These are phyloP conservation scores for Orchestia grillus DNA, from an alignment of 1,140 invertebrate species.

Conservation along the genomic window DNA sequence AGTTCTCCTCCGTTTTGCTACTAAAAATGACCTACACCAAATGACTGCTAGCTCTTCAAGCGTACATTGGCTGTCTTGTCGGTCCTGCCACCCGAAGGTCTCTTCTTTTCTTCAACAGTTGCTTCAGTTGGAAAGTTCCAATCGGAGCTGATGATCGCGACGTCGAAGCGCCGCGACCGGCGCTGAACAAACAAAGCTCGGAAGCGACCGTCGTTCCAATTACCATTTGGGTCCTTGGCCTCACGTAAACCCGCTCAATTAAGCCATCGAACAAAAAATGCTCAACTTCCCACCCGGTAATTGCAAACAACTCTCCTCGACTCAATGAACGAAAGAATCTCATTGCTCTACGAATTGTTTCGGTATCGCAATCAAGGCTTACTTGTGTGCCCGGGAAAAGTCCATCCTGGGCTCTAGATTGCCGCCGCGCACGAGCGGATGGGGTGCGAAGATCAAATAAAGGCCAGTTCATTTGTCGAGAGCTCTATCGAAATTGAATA, in stretches of 20 bases:
- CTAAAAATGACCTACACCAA: no score
- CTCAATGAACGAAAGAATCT: not conserved
- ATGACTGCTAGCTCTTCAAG: no score
- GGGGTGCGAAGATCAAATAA: not conserved
- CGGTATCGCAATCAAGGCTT: not conserved
- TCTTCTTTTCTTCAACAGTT: not conserved
- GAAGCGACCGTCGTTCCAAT: not conserved
- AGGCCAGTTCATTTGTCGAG: not conserved
- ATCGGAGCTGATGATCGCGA: not conserved
- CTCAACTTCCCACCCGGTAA: not conserved
- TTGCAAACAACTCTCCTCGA: not conserved
- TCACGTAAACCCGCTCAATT: not conserved
- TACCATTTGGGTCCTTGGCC: not conserved
- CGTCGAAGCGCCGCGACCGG: not conserved
- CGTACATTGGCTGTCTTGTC: not conserved
- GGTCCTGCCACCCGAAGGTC: not conserved
- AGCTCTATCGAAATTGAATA: conserved; percentile 1
- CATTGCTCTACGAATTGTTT: not conserved
- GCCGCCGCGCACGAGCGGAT: not conserved
- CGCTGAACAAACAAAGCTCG: not conserved
- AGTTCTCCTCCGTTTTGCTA: no score
- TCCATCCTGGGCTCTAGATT: not conserved
- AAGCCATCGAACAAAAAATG: conserved; percentile 6
- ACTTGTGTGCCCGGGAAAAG: not conserved
- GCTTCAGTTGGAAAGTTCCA: not conserved